Evolutionary conservation across 2,113 vertebrate genomes (phyloP).

Genomic region (Rhea americana): DNA sequence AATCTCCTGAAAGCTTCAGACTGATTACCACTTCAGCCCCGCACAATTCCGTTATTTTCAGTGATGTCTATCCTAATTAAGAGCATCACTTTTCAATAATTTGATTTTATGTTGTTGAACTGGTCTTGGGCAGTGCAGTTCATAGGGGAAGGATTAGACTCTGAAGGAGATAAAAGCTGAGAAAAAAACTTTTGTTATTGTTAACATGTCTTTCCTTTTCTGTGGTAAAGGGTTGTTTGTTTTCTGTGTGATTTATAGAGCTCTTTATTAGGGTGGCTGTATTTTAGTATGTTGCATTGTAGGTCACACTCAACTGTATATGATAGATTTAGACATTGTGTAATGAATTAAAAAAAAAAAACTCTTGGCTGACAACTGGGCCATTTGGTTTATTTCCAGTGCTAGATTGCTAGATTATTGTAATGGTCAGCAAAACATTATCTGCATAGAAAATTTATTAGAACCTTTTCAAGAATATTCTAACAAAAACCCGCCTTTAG

Average conservation of each 20-base stretch:
- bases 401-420: background rate
- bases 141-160: background rate
- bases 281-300: background rate
- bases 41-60: background rate
- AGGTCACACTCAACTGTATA: background rate
- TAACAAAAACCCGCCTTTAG: background rate
- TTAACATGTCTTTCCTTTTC: background rate
- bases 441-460: background rate
- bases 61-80: background rate
- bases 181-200: background rate
- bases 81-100: background rate
- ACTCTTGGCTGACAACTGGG: background rate
- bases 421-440: background rate
- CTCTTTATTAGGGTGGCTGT: background rate
- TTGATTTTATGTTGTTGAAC: background rate
- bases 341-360: background rate
- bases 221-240: background rate
- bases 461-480: background rate
- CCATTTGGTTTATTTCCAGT: slow-evolving; percentile 15
- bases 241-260: background rate
- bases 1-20: background rate
- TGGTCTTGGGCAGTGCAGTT: background rate
- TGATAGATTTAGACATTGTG: background rate
- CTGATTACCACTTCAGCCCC: background rate
- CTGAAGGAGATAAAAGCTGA: background rate